Base-by-base conservation (phyloP, 2,797 vertebrate genomes). In the Parambassis ranga region DNA sequence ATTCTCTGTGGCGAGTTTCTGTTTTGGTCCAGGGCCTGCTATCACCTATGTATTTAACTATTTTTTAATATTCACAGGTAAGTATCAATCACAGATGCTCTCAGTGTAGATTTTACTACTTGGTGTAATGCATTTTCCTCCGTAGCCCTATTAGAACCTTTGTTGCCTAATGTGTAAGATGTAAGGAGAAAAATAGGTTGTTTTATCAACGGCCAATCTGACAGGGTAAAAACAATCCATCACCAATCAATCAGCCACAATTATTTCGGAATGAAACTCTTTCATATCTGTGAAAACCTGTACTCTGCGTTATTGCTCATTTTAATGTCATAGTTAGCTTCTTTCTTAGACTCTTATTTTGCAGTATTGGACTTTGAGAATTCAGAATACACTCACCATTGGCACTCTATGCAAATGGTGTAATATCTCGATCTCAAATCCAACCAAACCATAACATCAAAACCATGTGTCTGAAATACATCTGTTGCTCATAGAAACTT, bases 221-320 rank as follows among this genome's bases (percentile, higher is more conserved):
- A 56, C 46, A 18, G 9, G 20, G 24, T 57, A 2, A 61, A 65
- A 73, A 75, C 31, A 55, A 66, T 46, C 52, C 42, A 33, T 39
- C n/a, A 65, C 41, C 7, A 23, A 37, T 5, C 2, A 70, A 66
- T 3, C 30, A 32, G 31, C 14, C 32, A 32, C 19, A 32, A 14
- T 19, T 35, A 59, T 78, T 82, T 86, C 30, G 53, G 74, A 89
- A 81, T 79, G 59, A 84, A 86, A 87, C 69, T 81, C 72, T 86
- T 80, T 27, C 48, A 38, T 2, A 32, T 65, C 24, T n/a, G 42
- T 19, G 33, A 78, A 72, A 44, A 10, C 9, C 37, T 43, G 24
- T 44, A 48, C 24, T 57, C 46, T 49, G 53, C 33, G 52, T 52
- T 51, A 61, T 79, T 71, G 71, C 16, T n/a, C 5, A 27, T 69